Conservation (phyloP, 2,888 invertebrate genomes). For the Penaeus monodon region DNA sequence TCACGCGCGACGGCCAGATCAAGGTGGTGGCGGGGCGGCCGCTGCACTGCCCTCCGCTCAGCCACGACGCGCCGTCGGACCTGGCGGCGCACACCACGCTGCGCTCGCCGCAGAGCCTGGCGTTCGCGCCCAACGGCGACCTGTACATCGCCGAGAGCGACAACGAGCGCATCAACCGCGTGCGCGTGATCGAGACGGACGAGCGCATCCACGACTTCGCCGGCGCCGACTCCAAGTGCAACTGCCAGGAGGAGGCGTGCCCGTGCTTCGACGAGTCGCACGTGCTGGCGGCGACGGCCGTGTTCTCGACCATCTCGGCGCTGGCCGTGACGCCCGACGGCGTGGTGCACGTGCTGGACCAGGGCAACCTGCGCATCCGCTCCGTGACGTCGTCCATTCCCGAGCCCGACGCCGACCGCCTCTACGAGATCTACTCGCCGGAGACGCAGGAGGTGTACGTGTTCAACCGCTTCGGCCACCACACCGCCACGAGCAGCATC, state of each 20-base stretch:
- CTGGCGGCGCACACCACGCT: conserved; percentile 91
- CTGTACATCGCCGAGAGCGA: conserved; percentile 96
- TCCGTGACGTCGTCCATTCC: conserved; percentile 76
- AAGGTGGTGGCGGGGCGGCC: conserved; percentile 94
- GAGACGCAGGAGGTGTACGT: conserved; percentile 95
- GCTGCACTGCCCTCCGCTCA: conserved; percentile 84
- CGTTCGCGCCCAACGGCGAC: conserved; percentile 90
- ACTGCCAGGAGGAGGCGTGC: conserved; percentile 90
- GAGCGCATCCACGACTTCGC: conserved; percentile 92
- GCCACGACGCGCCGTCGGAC: conserved; percentile 76
- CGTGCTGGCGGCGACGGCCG: conserved; percentile 90
- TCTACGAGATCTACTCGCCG: conserved; percentile 94
- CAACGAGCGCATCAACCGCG: conserved; percentile 91
- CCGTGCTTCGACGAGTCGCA: conserved; percentile 88
- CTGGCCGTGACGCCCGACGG: conserved; percentile 94
- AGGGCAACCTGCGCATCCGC: conserved; percentile 75
- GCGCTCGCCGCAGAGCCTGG: conserved; percentile 92
- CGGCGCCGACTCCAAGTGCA: conserved; percentile 93
- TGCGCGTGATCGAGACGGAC: conserved; percentile 92
- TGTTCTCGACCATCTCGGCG: conserved; percentile 93
- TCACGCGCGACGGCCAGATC: conserved; percentile 90
- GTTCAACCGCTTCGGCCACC: conserved; percentile 94
- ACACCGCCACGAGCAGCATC: conserved; percentile 92
- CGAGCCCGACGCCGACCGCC: conserved; percentile 73
- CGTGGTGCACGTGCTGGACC: conserved; percentile 94